Evolutionary conservation across 35 echinoderm and acorn worm genomes (phyloP).

Genomic region (Ophioderma brevispina): DNA sequence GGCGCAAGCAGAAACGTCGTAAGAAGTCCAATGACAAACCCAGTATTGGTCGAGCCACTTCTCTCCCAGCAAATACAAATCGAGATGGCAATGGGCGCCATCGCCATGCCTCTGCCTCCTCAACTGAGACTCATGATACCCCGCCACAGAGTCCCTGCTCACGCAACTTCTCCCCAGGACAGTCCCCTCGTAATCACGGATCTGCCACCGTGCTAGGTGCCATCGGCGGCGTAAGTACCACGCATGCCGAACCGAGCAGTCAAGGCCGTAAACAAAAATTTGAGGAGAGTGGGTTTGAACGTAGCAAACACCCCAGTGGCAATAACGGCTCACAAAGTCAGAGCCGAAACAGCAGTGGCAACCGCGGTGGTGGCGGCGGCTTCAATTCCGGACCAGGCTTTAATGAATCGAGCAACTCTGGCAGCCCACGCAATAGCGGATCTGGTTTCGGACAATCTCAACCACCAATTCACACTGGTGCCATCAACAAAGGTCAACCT

Average conservation of each 20-base stretch:
- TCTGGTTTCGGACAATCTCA: background rate
- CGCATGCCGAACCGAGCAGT: background rate
- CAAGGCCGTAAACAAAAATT: background rate
- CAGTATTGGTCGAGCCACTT: slow-evolving; percentile 90
- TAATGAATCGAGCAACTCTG: background rate
- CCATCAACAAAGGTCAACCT: background rate
- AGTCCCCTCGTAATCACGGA: slow-evolving; percentile 12
- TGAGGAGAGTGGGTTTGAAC: background rate
- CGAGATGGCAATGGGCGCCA: slow-evolving; percentile 30
- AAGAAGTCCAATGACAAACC: slow-evolving; percentile 98
- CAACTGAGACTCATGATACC: slow-evolving; percentile 79
- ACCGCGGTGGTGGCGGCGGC: background rate
- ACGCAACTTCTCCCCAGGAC: background rate
- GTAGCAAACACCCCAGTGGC: background rate
- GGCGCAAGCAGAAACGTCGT: slow-evolving; percentile 46
- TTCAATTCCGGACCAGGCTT: background rate
- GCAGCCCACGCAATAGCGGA: background rate
- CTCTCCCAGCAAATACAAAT: slow-evolving; percentile 26
- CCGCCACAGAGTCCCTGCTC: slow-evolving; percentile 76
- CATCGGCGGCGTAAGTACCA: background rate
- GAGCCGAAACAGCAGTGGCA: background rate
- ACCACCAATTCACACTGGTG: background rate
- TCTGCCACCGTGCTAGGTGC: background rate
- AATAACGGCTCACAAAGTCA: background rate
- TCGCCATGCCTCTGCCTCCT: slow-evolving; percentile 73